These are phyloP conservation scores for Nesidiocoris tenuis DNA, from an alignment of 2,888 invertebrate species.

Conservation along the genomic window DNA sequence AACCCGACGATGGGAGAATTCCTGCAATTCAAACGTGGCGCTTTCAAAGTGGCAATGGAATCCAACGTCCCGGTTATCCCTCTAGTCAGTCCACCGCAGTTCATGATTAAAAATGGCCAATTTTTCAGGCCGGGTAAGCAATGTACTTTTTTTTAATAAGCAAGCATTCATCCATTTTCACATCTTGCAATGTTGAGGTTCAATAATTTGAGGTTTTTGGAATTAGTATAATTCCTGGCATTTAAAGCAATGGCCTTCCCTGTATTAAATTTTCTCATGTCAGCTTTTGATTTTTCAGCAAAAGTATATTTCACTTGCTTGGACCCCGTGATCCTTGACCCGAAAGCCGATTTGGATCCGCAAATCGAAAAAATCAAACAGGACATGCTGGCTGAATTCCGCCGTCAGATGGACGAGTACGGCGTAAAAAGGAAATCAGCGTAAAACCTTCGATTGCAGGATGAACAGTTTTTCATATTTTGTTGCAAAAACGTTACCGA, in stretches of 20 bases:
- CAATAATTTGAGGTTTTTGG: too few relatives aligned
- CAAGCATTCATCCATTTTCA: too few relatives aligned
- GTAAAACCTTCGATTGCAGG: too few relatives aligned
- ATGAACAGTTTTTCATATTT: too few relatives aligned
- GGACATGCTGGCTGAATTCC: constrained; percentile 11
- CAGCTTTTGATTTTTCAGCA: constrained; percentile 6
- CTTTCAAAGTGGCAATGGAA: constrained; percentile 14
- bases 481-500: too few relatives aligned
- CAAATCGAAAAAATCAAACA: constrained; percentile 25
- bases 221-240: too few relatives aligned
- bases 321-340: constrained; percentile 14
- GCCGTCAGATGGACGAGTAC: neutral
- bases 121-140: constrained; percentile 15
- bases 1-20: neutral
- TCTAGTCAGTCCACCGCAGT: constrained; percentile 15
- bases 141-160: too few relatives aligned
- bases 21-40: constrained; percentile 22
- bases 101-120: neutral
- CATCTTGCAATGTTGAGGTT: too few relatives aligned
- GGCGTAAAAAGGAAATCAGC: neutral
- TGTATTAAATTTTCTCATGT: too few relatives aligned
- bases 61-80: constrained; percentile 25
- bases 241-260: too few relatives aligned
- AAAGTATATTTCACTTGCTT: constrained; percentile 4
- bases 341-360: constrained; percentile 14